Conservation (phyloP, 2,113 vertebrate genomes). For the Pampusana beccarii region DNA sequence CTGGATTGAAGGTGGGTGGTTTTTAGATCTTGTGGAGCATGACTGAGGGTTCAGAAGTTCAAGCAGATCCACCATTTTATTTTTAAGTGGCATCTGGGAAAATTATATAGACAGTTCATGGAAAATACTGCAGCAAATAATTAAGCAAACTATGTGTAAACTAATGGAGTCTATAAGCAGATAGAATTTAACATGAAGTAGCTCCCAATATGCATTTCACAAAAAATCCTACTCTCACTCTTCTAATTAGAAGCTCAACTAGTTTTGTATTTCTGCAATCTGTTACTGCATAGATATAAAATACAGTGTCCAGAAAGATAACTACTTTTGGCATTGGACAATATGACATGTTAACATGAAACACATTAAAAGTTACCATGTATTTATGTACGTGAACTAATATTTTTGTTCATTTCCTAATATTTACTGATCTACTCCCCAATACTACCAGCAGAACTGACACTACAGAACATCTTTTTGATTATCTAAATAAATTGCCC, state of each 20-base stretch:
- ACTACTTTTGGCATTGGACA: background rate
- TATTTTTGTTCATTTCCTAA: background rate
- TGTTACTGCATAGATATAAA: background rate
- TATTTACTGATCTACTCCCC: background rate
- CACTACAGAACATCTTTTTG: background rate
- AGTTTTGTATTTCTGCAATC: constrained; percentile 29
- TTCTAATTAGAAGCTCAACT: constrained; percentile 28
- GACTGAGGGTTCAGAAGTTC: background rate
- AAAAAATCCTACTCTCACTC: background rate
- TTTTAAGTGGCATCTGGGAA: background rate
- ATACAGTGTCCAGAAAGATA: background rate
- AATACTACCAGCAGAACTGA: background rate
- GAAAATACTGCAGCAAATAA: background rate
- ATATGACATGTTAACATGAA: background rate
- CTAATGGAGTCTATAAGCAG: background rate
- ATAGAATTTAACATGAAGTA: background rate
- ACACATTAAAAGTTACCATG: background rate
- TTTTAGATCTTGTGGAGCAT: background rate
- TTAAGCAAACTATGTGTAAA: background rate
- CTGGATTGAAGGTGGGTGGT: background rate
- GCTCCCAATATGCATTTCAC: background rate
- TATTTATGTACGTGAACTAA: background rate
- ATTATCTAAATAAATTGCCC: background rate
- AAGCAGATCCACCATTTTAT: background rate
- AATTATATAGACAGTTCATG: background rate